Conservation (phyloP, 2,113 vertebrate species). For the Strix aluco region DNA sequence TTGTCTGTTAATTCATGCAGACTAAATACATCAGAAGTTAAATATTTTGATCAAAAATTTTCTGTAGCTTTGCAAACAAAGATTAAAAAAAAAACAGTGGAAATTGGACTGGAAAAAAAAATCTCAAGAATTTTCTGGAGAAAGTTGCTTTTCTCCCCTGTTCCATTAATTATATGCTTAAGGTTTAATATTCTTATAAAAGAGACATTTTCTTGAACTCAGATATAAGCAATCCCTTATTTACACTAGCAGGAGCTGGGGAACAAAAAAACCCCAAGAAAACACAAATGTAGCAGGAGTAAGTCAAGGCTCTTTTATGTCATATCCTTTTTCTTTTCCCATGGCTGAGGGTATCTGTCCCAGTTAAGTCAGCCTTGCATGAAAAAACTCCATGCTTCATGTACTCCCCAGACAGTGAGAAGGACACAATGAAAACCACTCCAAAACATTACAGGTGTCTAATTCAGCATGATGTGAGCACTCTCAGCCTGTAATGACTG, state of each 20-base stretch:
- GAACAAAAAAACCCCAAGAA: rapidly evolving
- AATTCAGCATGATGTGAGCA: background rate
- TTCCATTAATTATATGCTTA: background rate
- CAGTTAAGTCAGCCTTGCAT: background rate
- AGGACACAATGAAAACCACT: background rate
- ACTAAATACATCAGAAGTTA: background rate
- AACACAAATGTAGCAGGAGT: background rate
- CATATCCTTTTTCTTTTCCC: background rate
- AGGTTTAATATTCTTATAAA: background rate
- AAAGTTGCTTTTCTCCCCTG: background rate
- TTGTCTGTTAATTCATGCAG: background rate
- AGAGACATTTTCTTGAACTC: background rate
- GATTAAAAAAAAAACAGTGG: background rate
- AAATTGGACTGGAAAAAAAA: background rate
- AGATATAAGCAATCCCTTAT: background rate
- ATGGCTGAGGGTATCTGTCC: background rate
- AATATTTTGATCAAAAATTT: background rate
- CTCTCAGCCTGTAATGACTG: background rate
- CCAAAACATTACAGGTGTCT: background rate
- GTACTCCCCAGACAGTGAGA: background rate
- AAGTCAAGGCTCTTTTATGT: background rate
- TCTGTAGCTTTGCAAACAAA: background rate
- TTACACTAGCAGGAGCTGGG: background rate
- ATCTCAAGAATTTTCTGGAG: background rate
- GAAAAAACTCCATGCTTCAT: background rate